Conservation (phyloP, 53 echinoderm and acorn worm species). For the Antedon mediterranea region DNA sequence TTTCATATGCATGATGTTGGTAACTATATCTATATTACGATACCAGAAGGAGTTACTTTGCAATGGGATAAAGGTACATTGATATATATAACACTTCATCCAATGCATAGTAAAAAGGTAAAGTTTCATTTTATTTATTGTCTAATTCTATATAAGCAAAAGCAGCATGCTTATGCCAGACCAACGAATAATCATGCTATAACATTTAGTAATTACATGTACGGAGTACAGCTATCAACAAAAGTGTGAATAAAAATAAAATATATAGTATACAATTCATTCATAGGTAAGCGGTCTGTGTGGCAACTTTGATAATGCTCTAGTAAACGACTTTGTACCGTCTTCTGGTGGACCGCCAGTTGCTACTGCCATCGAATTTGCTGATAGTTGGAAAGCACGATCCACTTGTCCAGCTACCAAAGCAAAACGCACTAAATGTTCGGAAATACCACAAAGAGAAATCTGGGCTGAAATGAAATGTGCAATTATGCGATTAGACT, state of each 20-base stretch:
- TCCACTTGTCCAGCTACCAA: constrained; percentile 46
- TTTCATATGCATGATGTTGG: constrained; percentile 39
- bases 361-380: constrained; percentile 50
- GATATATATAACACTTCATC: constrained; percentile 37
- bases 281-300: constrained; percentile 92
- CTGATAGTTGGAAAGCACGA: constrained; percentile 77
- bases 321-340: constrained; percentile 68
- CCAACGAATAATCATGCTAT: too few relatives aligned
- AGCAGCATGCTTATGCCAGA: too few relatives aligned
- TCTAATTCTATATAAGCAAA: too few relatives aligned
- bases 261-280: too few relatives aligned
- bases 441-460: constrained; percentile 42
- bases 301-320: constrained; percentile 68
- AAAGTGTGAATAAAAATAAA: too few relatives aligned
- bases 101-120: constrained; percentile 5
- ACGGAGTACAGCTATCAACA: too few relatives aligned
- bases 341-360: constrained; percentile 64
- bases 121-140: too few relatives aligned
- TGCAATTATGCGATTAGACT: constrained; percentile 40
- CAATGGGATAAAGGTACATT: constrained; percentile 79
- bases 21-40: constrained; percentile 57
- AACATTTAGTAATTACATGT: too few relatives aligned
- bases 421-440: constrained; percentile 37
- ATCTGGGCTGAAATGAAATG: constrained; percentile 79
- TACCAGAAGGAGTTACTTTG: constrained; percentile 51